phyloP scores from a whole-genome alignment of 92 coral and sea anemone species.

The Palythoa grandiflora region DNA sequence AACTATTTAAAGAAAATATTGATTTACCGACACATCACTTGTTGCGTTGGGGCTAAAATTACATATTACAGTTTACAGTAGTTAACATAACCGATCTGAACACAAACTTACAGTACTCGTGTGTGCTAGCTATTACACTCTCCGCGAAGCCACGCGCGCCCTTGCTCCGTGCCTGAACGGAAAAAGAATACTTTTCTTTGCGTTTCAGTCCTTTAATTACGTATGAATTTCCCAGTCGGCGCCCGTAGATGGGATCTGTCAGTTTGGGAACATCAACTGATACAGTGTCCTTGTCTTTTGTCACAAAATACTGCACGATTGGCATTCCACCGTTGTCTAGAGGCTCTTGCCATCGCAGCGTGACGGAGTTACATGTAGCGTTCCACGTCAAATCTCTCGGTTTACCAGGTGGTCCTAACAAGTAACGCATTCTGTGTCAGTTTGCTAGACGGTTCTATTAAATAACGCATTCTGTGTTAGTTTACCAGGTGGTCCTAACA shows the following conservation, averaged over 20 bases:
- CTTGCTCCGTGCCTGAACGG: constrained; percentile 33
- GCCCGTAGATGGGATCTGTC: constrained; percentile 34
- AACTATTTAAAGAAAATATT: no score
- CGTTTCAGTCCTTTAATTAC: constrained; percentile 20
- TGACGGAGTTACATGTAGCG: constrained; percentile 32
- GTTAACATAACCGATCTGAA: not conserved
- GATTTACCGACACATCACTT: no score
- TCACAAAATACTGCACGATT: constrained; percentile 39
- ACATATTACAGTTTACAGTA: not conserved
- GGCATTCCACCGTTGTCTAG: constrained; percentile 41
- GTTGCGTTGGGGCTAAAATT: no score
- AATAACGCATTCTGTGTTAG: not conserved
- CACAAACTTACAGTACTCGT: constrained; percentile 21
- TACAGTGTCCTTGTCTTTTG: not conserved
- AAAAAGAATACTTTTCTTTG: not conserved
- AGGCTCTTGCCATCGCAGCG: constrained; percentile 26
- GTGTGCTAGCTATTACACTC: not conserved
- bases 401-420: constrained; percentile 33
- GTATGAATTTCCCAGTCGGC: constrained; percentile 31
- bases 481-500: constrained; percentile 28
- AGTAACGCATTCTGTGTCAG: not conserved
- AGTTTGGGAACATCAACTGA: constrained; percentile 34
- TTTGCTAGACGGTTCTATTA: constrained; percentile 24
- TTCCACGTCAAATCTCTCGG: constrained; percentile 27
- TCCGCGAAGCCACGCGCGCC: constrained; percentile 17